Evolutionary conservation across 2,113 vertebrate species (phyloP).

Genomic region (Taxidea taxus): DNA sequence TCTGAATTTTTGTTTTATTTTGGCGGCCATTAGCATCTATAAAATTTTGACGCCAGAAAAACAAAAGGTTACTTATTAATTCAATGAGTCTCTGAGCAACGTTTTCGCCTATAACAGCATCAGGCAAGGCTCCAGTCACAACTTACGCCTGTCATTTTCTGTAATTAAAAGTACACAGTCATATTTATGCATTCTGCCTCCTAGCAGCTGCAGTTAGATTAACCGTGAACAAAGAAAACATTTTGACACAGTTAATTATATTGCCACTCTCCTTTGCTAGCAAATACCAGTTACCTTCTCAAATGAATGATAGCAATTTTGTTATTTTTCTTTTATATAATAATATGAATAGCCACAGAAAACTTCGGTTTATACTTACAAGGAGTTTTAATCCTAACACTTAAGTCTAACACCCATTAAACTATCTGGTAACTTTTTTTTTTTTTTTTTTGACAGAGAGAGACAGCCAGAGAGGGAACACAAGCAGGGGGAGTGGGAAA

Average conservation of each 20-base stretch:
- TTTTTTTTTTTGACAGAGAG: too few relatives aligned
- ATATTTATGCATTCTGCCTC: conserved; percentile 74
- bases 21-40: conserved; percentile 18
- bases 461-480: too few relatives aligned
- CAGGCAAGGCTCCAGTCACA: conserved; percentile 56
- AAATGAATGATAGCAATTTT: conserved; percentile 51
- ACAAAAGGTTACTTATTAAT: conserved; percentile 64
- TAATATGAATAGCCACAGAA: conserved; percentile 12
- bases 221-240: conserved; percentile 78
- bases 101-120: conserved; percentile 44
- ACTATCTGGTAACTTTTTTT: not conserved
- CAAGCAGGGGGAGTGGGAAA: too few relatives aligned
- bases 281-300: conserved; percentile 72
- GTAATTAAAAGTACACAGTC: conserved; percentile 80
- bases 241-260: conserved; percentile 78
- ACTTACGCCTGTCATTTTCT: conserved; percentile 69
- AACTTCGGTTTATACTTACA: not conserved
- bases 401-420: not conserved
- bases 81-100: conserved; percentile 50
- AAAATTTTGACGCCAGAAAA: conserved; percentile 41
- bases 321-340: conserved; percentile 26
- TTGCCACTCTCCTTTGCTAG: conserved; percentile 59
- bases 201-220: conserved; percentile 76
- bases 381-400: not conserved
- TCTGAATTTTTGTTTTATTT: conserved; percentile 58